Evolutionary conservation across 2,888 invertebrate species (phyloP).

Genomic region (Unio delphinus): DNA sequence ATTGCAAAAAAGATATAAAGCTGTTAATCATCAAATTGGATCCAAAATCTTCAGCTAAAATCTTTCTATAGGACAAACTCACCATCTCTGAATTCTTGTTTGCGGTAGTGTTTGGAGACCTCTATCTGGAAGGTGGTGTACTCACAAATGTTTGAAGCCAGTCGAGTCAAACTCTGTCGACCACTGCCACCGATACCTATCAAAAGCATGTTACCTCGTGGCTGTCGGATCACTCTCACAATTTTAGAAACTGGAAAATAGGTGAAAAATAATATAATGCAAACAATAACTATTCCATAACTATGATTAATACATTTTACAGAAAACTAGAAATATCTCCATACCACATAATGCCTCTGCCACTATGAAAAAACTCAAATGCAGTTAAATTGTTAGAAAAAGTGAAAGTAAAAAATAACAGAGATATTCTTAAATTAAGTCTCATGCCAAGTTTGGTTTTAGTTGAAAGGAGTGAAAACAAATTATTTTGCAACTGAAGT

Average conservation of each 20-base stretch:
- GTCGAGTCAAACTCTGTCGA: constrained; percentile 83
- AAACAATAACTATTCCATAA: not conserved
- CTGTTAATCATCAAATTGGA: too few species aligned
- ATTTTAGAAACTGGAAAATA: constrained; percentile 79
- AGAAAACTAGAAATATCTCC: not conserved
- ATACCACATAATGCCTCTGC: not conserved
- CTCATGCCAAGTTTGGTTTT: too few species aligned
- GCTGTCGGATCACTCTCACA: constrained; percentile 86
- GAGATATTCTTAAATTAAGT: too few species aligned
- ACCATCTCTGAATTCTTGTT: constrained; percentile 78
- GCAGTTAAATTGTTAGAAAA: not conserved
- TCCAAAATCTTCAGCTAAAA: too few species aligned
- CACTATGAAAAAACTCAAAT: not conserved
- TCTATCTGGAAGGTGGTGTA: constrained; percentile 84
- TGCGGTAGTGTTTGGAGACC: constrained; percentile 84
- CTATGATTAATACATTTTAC: not conserved
- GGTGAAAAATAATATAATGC: not conserved
- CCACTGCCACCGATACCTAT: constrained; percentile 91
- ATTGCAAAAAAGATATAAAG: too few species aligned
- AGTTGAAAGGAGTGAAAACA: too few species aligned
- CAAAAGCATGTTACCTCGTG: constrained; percentile 86
- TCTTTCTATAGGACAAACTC: constrained; percentile 1
- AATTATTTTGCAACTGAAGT: too few species aligned
- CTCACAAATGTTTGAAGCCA: constrained; percentile 87
- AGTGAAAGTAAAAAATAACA: too few species aligned